phyloP scores from a whole-genome alignment of 2,797 vertebrate species.

The Phataginus tricuspis region DNA sequence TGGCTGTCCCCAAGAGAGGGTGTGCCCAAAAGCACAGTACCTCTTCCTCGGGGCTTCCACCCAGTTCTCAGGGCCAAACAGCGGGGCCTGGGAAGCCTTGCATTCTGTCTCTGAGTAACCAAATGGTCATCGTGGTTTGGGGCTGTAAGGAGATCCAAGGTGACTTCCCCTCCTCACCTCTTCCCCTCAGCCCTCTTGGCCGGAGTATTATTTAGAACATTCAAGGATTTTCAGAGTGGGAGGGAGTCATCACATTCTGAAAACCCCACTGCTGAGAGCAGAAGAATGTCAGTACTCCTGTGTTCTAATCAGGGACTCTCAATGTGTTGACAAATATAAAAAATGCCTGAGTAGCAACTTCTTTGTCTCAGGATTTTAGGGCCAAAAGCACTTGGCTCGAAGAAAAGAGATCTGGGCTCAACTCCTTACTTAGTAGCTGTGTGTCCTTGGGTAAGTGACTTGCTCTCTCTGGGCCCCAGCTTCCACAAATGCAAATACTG shows the following conservation, averaged over 20 bases:
- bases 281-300: not conserved
- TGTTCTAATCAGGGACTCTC: not conserved
- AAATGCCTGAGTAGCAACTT: not conserved
- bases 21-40: not conserved
- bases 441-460: not conserved
- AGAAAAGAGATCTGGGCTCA: not conserved
- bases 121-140: not conserved
- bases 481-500: not conserved
- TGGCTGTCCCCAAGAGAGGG: slow-evolving; percentile 61
- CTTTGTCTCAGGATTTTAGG: not conserved
- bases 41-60: not conserved
- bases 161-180: not conserved
- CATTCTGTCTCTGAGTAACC: too few species aligned
- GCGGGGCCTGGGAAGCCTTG: not conserved
- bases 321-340: not conserved
- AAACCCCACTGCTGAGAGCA: not conserved
- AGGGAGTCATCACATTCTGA: not conserved
- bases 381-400: not conserved
- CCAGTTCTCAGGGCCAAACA: not conserved
- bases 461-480: not conserved
- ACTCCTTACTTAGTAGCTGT: not conserved
- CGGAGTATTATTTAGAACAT: not conserved
- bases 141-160: too few species aligned
- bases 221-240: not conserved
- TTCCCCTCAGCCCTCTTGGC: not conserved